A percentile compares a stretch with the other conserved stretches of the same genome.
phyloP scores from a whole-genome alignment of 1,140 invertebrate species.

The Drosophila saltans region DNA sequence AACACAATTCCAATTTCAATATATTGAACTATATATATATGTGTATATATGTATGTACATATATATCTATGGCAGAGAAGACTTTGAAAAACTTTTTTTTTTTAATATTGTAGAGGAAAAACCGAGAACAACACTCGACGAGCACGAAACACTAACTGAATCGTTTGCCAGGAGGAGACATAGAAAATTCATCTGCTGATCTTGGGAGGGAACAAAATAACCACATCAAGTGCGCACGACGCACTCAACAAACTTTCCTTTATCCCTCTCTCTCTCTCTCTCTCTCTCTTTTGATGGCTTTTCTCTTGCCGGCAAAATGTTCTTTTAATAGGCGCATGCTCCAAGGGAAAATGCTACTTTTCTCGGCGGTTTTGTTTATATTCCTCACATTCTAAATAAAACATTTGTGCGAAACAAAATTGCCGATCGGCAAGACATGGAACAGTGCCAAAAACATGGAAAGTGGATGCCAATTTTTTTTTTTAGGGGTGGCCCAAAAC shows the following conservation, averaged over 20 bases:
- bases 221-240: slow-evolving; percentile 27
- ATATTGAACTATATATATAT: slow-evolving; percentile 63
- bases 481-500: background rate
- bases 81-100: slow-evolving; percentile 76
- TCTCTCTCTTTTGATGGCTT: background rate
- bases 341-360: slow-evolving; percentile 23
- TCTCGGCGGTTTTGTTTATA: slow-evolving; percentile 53
- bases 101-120: slow-evolving; percentile 73
- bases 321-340: slow-evolving; percentile 42
- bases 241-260: slow-evolving; percentile 36
- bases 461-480: background rate
- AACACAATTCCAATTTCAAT: slow-evolving; percentile 64
- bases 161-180: slow-evolving; percentile 55
- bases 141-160: slow-evolving; percentile 83
- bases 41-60: slow-evolving; percentile 65
- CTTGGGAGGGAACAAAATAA: slow-evolving; percentile 29
- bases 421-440: slow-evolving; percentile 6
- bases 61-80: slow-evolving; percentile 59
- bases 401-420: slow-evolving; percentile 6
- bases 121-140: slow-evolving; percentile 83
- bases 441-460: slow-evolving; percentile 22
- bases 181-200: slow-evolving; percentile 26
- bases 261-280: slow-evolving; percentile 11
- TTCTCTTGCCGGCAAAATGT: slow-evolving; percentile 35
- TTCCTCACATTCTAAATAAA: slow-evolving; percentile 66